Percentiles rank a stretch among this genome's conserved stretches.
Conservation (phyloP, 92 coral and sea anemone species). For the Bergia puertoricense region DNA sequence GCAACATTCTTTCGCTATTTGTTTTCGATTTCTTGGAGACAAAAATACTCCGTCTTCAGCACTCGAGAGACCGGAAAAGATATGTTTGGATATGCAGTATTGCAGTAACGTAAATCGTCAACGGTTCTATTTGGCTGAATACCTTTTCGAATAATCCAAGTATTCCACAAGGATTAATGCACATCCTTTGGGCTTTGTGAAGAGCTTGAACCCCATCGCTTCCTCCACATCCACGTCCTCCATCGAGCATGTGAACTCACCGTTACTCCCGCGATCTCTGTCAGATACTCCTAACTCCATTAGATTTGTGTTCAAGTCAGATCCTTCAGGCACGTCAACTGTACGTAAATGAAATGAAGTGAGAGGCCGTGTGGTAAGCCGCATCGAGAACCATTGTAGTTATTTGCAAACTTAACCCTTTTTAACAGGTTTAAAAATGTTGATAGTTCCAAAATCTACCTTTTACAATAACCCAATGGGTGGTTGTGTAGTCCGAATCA, state of each 20-base stretch:
- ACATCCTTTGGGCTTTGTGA: slow-evolving; percentile 77
- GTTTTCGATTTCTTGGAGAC: too few relatives aligned
- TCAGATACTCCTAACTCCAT: slow-evolving; percentile 69
- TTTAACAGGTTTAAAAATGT: too few relatives aligned
- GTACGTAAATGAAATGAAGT: not conserved
- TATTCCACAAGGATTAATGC: slow-evolving; percentile 68
- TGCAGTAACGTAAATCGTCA: not conserved
- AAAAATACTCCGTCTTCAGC: too few relatives aligned
- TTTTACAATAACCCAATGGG: too few relatives aligned
- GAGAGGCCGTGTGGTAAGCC: too few relatives aligned
- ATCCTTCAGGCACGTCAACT: slow-evolving; percentile 74
- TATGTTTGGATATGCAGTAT: not conserved
- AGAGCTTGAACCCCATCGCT: slow-evolving; percentile 77
- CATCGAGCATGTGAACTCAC: slow-evolving; percentile 78
- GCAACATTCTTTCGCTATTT: too few relatives aligned
- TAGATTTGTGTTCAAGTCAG: slow-evolving; percentile 69
- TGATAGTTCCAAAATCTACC: too few relatives aligned
- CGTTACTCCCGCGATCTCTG: slow-evolving; percentile 78
- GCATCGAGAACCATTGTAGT: not conserved
- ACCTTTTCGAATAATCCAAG: slow-evolving; percentile 65
- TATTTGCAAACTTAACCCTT: too few relatives aligned
- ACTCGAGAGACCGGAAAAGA: not conserved
- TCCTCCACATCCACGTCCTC: slow-evolving; percentile 85
- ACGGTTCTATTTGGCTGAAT: not conserved
- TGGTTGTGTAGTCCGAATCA: too few relatives aligned